phyloP scores from a whole-genome alignment of 2,797 vertebrate species.

The Gobionotothen gibberifrons region DNA sequence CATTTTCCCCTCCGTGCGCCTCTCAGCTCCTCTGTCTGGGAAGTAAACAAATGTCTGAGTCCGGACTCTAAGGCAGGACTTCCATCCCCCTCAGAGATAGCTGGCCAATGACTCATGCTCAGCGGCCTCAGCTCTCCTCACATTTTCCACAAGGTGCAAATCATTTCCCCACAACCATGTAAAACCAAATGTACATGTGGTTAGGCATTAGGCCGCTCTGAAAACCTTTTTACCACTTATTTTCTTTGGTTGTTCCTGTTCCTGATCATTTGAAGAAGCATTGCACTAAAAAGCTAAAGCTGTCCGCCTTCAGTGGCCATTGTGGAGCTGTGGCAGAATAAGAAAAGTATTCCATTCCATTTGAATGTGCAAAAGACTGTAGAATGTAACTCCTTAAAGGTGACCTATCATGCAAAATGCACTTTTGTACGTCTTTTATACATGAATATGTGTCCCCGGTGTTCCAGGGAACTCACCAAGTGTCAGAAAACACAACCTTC shows the following conservation, averaged over 20 bases:
- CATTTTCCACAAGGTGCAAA: constrained; percentile 85
- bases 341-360: neutral
- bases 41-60: constrained; percentile 84
- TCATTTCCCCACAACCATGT: constrained; percentile 75
- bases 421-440: too few relatives aligned
- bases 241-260: constrained; percentile 36
- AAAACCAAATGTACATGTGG: constrained; percentile 74
- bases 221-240: constrained; percentile 49
- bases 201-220: constrained; percentile 47
- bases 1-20: constrained; percentile 72
- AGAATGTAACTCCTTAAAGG: too few relatives aligned
- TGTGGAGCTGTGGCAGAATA: neutral
- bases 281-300: neutral
- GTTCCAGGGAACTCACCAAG: too few relatives aligned
- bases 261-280: constrained; percentile 15
- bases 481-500: too few relatives aligned
- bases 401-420: too few relatives aligned
- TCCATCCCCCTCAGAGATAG: constrained; percentile 82
- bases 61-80: constrained; percentile 73
- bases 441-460: too few relatives aligned
- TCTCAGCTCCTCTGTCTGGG: constrained; percentile 78
- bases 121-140: constrained; percentile 73
- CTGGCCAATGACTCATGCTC: constrained; percentile 84
- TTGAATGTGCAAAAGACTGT: neutral
- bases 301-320: neutral